Percentiles rank a stretch among this genome's conserved stretches.
These are phyloP conservation scores for Psephotus haematonotus DNA, from an alignment of 2,113 vertebrate species.

Conservation along the genomic window DNA sequence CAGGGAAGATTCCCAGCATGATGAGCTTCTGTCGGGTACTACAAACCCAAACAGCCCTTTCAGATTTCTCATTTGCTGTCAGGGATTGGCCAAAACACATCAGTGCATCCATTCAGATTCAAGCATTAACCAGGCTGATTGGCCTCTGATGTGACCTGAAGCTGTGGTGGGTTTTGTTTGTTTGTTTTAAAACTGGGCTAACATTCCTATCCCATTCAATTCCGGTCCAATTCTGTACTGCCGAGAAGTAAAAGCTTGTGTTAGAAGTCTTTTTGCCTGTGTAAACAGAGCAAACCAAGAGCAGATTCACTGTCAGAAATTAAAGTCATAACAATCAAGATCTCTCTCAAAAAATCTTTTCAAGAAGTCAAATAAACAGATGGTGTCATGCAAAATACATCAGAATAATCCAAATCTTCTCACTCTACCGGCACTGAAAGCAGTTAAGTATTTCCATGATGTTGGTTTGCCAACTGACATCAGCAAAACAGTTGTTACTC, in stretches of 20 bases:
- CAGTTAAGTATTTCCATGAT: neutral
- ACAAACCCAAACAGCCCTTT: neutral
- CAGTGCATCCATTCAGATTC: neutral
- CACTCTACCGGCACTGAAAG: neutral
- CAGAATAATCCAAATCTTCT: neutral
- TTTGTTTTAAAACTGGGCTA: neutral
- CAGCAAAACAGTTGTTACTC: slow-evolving; percentile 22
- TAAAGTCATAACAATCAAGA: neutral
- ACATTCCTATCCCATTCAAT: neutral
- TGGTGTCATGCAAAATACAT: neutral
- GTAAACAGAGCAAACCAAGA: neutral
- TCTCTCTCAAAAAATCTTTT: neutral
- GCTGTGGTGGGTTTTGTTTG: neutral
- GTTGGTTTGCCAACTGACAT: slow-evolving; percentile 8
- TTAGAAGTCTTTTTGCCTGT: neutral
- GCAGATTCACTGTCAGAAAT: neutral
- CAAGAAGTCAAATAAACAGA: neutral
- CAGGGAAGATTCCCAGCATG: neutral
- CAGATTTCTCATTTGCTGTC: neutral
- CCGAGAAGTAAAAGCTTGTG: neutral
- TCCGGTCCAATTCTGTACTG: neutral
- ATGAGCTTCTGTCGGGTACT: neutral
- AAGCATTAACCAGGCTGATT: neutral
- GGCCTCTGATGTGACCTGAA: neutral
- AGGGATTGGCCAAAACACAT: neutral